Conservation (phyloP, 2,797 vertebrate species). For the Rhinatrema bivittatum region DNA sequence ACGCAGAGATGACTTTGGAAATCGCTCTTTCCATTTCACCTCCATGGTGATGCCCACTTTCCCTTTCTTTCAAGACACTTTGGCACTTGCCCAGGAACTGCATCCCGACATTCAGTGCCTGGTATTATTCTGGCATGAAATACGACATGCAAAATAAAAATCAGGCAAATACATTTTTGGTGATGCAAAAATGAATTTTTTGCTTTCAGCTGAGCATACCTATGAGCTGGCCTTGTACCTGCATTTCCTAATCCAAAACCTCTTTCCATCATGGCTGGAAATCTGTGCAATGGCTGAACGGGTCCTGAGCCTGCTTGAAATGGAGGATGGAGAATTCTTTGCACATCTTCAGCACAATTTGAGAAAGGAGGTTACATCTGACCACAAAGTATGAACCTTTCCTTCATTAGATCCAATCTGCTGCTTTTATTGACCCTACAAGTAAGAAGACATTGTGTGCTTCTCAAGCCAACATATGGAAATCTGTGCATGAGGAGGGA, state of each 20-base stretch:
- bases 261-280: slow-evolving; percentile 21
- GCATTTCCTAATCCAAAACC: slow-evolving; percentile 17
- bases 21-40: no score
- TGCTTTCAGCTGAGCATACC: slow-evolving; percentile 23
- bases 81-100: no score
- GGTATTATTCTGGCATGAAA: no score
- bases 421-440: no score
- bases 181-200: neutral
- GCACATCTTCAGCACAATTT: slow-evolving; percentile 15
- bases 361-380: slow-evolving; percentile 5
- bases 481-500: no score
- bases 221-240: slow-evolving; percentile 34
- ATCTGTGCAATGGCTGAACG: slow-evolving; percentile 20
- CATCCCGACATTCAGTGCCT: no score
- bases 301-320: slow-evolving; percentile 19
- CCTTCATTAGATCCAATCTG: neutral
- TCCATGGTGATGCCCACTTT: no score
- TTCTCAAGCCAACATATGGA: no score
- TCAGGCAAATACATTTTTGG: neutral
- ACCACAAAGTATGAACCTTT: slow-evolving; percentile 11
- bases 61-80: no score
- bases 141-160: no score
- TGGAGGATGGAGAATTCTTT: slow-evolving; percentile 18
- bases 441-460: no score
- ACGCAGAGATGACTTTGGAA: no score